Evolutionary conservation across 2,797 vertebrate species (phyloP).

Genomic region (Megalops cyprinoides): DNA sequence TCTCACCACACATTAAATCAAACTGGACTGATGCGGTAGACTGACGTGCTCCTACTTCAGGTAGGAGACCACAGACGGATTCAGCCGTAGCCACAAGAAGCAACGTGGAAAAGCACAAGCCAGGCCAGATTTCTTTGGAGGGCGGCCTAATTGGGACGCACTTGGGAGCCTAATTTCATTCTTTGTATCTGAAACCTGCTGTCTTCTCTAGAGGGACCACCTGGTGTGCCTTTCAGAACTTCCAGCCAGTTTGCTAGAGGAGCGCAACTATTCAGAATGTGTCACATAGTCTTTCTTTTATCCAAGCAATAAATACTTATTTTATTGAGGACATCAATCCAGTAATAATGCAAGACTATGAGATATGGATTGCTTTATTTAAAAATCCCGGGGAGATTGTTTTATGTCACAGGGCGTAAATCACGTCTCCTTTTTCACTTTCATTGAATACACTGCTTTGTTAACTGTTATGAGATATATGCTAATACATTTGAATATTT

Average conservation of each 20-base stretch:
- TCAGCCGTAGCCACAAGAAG: not conserved
- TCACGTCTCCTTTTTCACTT: constrained; percentile 61
- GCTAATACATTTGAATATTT: constrained; percentile 77
- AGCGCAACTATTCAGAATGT: constrained; percentile 6
- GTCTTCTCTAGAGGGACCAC: not conserved
- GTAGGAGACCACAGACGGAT: not conserved
- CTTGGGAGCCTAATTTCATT: not conserved
- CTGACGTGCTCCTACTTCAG: too few relatives aligned
- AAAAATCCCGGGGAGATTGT: constrained; percentile 68
- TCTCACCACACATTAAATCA: not conserved
- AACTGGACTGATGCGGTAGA: too few relatives aligned
- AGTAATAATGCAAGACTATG: constrained; percentile 67
- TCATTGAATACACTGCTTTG: constrained; percentile 50
- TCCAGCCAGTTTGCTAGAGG: not conserved
- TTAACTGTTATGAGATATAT: constrained; percentile 71
- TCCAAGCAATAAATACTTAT: constrained; percentile 66
- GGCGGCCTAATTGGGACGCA: not conserved
- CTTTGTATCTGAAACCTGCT: constrained; percentile 1
- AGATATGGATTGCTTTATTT: constrained; percentile 73
- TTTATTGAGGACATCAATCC: constrained; percentile 74
- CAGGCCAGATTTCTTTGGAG: not conserved
- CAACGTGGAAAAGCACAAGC: not conserved
- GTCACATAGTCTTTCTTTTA: constrained; percentile 53
- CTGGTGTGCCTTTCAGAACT: constrained; percentile 9
- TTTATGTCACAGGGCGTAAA: constrained; percentile 77